Conservation (phyloP, 2,888 invertebrate genomes). For the Eulithis testata region DNA sequence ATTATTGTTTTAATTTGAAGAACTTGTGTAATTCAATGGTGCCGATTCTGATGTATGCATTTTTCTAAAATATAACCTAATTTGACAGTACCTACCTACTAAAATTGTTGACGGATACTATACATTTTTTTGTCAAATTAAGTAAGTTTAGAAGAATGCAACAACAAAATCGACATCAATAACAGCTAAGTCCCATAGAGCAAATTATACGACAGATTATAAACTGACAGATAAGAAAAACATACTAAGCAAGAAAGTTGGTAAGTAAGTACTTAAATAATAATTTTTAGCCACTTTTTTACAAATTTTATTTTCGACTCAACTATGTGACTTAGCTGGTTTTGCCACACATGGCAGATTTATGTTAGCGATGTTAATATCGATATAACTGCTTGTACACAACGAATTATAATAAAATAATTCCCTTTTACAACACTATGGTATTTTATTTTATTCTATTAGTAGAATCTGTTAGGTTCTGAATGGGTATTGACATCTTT, state of each 20-base stretch:
- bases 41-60: no score
- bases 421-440: conserved; percentile 27
- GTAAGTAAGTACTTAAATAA: no score
- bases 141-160: no score
- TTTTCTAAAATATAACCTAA: no score
- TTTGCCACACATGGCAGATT: conserved; percentile 9
- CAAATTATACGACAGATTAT: neutral
- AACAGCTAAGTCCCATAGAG: conserved; percentile 10
- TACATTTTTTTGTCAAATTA: no score
- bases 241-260: no score
- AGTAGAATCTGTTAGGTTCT: no score
- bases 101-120: no score
- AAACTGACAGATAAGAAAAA: no score
- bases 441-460: conserved; percentile 18
- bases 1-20: conserved; percentile 23
- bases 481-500: no score
- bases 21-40: neutral
- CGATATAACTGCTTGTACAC: conserved; percentile 38
- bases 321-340: conserved; percentile 20
- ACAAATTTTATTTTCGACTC: neutral
- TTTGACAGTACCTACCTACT: no score
- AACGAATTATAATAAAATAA: conserved; percentile 40
- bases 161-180: neutral
- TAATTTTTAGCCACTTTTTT: neutral
- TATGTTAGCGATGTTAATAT: conserved; percentile 31